Evolutionary conservation across 2,888 invertebrate species (phyloP).

Genomic region (Acleris emargana): DNA sequence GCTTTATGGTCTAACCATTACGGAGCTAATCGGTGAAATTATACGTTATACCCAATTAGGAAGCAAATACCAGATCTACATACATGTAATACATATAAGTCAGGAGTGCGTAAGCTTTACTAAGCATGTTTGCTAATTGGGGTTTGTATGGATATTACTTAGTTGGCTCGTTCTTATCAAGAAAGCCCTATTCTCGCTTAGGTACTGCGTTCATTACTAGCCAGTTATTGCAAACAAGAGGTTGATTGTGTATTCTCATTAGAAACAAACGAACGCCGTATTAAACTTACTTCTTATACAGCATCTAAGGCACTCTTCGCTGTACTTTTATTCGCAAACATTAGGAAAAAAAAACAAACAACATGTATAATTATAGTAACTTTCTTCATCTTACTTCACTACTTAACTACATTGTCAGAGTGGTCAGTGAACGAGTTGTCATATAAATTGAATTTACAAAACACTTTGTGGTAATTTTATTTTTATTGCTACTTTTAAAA

Average conservation of each 20-base stretch:
- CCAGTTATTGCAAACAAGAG: neutral
- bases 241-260: neutral
- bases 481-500: too few species aligned
- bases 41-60: slow-evolving; percentile 31
- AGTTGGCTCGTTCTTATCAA: slow-evolving; percentile 11
- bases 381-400: too few species aligned
- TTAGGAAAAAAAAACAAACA: too few species aligned
- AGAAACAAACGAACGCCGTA: neutral
- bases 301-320: neutral
- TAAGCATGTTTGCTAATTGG: slow-evolving; percentile 21
- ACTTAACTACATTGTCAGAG: too few species aligned
- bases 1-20: slow-evolving; percentile 20
- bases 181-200: neutral
- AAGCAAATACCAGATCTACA: slow-evolving; percentile 21
- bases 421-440: too few species aligned
- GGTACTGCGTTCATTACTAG: neutral
- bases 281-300: neutral
- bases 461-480: too few species aligned
- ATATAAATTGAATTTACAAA: too few species aligned
- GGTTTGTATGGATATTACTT: slow-evolving; percentile 9
- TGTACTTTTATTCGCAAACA: neutral
- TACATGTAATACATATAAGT: neutral
- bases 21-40: slow-evolving; percentile 18
- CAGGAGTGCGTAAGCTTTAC: slow-evolving; percentile 23
- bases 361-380: too few species aligned